These are phyloP conservation scores for Drosophila nigromelanica DNA, from an alignment of 1,140 invertebrate species.

Conservation along the genomic window DNA sequence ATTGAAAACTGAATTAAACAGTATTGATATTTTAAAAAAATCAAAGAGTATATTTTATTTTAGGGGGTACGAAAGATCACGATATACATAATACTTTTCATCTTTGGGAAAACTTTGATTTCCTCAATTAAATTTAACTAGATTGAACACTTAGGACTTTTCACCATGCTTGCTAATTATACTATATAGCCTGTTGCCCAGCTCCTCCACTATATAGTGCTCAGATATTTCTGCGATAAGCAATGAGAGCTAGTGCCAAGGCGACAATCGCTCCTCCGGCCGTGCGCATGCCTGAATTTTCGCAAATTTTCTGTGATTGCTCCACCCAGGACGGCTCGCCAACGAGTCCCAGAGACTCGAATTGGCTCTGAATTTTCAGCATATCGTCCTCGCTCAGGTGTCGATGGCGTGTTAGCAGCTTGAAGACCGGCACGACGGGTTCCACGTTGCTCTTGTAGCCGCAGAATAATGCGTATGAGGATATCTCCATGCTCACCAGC, in stretches of 20 bases:
- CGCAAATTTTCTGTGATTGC: conserved; percentile 20
- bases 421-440: not conserved
- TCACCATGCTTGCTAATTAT: not conserved
- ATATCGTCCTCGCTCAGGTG: not conserved
- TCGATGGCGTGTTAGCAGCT: conserved; percentile 20
- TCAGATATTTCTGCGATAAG: not conserved
- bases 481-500: not conserved
- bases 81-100: too few species aligned
- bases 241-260: not conserved
- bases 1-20: too few species aligned
- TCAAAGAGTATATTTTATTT: too few species aligned
- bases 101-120: too few species aligned
- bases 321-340: conserved; percentile 9
- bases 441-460: not conserved
- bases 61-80: too few species aligned
- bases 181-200: not conserved
- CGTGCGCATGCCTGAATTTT: conserved; percentile 3
- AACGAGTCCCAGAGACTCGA: not conserved
- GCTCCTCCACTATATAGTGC: not conserved
- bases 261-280: conserved; percentile 8
- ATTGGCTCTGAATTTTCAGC: not conserved
- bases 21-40: too few species aligned
- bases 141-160: too few species aligned
- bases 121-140: too few species aligned
- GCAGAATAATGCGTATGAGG: not conserved